Evolutionary conservation across 1,140 invertebrate species (phyloP).

Genomic region (Stegodyphus dumicola): DNA sequence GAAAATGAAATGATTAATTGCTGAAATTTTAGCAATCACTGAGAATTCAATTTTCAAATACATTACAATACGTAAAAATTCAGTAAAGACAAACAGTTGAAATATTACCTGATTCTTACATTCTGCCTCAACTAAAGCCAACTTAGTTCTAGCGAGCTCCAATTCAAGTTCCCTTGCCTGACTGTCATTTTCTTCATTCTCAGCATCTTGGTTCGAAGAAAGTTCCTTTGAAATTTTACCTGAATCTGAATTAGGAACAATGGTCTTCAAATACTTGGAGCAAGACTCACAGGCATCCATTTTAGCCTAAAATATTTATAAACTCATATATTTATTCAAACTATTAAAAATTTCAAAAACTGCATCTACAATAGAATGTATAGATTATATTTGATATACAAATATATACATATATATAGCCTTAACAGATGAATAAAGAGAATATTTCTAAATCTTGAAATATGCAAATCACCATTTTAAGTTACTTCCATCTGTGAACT

Average conservation of each 20-base stretch:
- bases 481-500: too few species aligned
- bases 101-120: slow-evolving; percentile 88
- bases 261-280: slow-evolving; percentile 27
- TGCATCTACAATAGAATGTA: too few species aligned
- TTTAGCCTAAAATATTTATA: slow-evolving; percentile 8
- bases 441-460: too few species aligned
- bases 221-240: slow-evolving; percentile 27
- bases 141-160: slow-evolving; percentile 94
- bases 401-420: too few species aligned
- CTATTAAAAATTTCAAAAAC: not conserved
- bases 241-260: slow-evolving; percentile 11
- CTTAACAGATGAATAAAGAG: too few species aligned
- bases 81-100: not conserved
- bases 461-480: too few species aligned
- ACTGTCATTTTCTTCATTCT: slow-evolving; percentile 59
- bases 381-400: too few species aligned
- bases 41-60: not conserved
- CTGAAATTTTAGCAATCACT: not conserved
- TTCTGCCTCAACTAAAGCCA: slow-evolving; percentile 96
- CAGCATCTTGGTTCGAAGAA: slow-evolving; percentile 2
- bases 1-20: too few species aligned
- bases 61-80: not conserved
- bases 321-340: not conserved
- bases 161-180: slow-evolving; percentile 91
- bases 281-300: slow-evolving; percentile 16